Percentiles rank a stretch among this genome's conserved stretches.
Evolutionary conservation across 2,797 vertebrate genomes (phyloP).

Genomic region (Stomatorhinus walkeri): DNA sequence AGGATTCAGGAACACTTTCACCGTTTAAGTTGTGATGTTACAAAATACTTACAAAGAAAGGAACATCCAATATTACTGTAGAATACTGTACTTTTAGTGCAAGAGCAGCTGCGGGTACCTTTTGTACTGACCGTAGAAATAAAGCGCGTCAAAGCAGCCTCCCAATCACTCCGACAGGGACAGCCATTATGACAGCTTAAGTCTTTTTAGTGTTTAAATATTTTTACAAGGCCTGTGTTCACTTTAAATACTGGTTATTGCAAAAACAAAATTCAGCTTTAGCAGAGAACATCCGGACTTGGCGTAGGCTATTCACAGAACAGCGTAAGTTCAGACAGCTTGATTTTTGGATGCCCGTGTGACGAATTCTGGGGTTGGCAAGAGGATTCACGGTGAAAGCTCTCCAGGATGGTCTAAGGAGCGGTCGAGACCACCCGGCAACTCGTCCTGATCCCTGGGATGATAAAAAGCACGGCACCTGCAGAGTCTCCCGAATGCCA

Average conservation of each 20-base stretch:
- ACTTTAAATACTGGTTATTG: conserved; percentile 50
- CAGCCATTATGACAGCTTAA: conserved; percentile 43
- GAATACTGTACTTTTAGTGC: conserved; percentile 44
- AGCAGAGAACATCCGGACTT: conserved; percentile 16
- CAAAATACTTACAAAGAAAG: conserved; percentile 23
- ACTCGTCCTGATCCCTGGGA: neutral
- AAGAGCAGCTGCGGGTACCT: conserved; percentile 34
- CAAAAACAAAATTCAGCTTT: conserved; percentile 31
- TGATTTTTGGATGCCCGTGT: neutral
- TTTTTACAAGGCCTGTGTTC: conserved; percentile 30
- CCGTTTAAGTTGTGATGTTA: conserved; percentile 16
- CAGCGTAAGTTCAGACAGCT: conserved; percentile 9
- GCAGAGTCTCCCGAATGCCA: neutral
- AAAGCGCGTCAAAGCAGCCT: conserved; percentile 23
- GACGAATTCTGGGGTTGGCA: neutral
- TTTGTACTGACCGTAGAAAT: conserved; percentile 23
- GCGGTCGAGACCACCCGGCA: neutral
- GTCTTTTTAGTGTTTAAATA: conserved; percentile 55
- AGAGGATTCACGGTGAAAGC: neutral
- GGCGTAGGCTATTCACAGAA: conserved; percentile 34
- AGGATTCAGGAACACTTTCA: conserved; percentile 21
- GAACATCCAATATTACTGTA: conserved; percentile 18
- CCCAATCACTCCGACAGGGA: conserved; percentile 33
- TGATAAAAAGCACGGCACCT: neutral
- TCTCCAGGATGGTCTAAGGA: neutral